Evolutionary conservation across 2,113 vertebrate species (phyloP).

Genomic region (Silurus glanis): DNA sequence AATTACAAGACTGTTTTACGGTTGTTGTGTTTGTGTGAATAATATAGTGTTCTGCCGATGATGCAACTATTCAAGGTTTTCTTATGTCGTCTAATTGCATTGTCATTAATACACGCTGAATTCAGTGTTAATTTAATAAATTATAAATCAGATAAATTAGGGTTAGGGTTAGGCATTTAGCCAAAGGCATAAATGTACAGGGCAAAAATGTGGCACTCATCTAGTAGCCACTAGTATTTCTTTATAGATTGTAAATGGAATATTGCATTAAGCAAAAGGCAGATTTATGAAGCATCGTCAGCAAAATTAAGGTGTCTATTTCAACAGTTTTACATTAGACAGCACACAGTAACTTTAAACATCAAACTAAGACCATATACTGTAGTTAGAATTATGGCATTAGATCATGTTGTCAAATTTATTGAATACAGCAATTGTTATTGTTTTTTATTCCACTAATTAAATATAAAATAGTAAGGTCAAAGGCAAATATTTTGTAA

Average conservation of each 20-base stretch:
- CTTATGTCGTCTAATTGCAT: neutral
- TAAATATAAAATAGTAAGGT: neutral
- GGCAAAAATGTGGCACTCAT: neutral
- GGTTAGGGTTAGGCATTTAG: no score
- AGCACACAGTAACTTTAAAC: neutral
- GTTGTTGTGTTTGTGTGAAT: neutral
- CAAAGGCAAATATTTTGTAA: neutral
- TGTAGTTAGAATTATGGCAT: neutral
- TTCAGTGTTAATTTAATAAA: no score
- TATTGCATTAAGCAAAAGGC: neutral
- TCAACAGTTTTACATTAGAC: neutral
- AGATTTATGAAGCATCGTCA: neutral
- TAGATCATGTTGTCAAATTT: slow-evolving; percentile 19
- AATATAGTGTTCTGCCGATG: neutral
- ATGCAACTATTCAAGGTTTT: neutral
- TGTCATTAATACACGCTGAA: neutral
- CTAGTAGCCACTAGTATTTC: neutral
- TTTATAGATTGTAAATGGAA: neutral
- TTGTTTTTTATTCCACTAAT: neutral
- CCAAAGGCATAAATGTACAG: neutral
- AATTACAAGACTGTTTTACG: neutral
- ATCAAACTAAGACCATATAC: neutral
- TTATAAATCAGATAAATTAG: no score
- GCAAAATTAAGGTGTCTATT: neutral
- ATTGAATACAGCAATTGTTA: neutral